These are phyloP conservation scores for Conchocele bisecta DNA, from an alignment of 2,888 invertebrate species.

Conservation along the genomic window DNA sequence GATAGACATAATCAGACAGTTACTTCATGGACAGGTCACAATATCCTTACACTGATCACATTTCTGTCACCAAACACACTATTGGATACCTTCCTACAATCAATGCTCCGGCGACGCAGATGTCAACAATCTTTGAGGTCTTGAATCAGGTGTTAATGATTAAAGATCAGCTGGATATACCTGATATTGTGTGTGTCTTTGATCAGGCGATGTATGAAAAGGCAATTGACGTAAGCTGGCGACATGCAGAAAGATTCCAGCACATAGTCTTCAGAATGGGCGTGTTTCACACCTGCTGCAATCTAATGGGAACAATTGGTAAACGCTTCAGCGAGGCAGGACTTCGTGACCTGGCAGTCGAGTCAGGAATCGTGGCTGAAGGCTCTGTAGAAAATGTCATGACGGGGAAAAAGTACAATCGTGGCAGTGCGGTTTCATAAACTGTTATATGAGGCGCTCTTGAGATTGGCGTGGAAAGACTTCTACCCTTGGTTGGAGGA, in stretches of 20 bases:
- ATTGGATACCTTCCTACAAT: slow-evolving; percentile 20
- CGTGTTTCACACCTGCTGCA: slow-evolving; percentile 30
- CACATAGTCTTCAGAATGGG: too few species aligned
- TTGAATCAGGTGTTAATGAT: too few species aligned
- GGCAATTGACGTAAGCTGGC: slow-evolving; percentile 18
- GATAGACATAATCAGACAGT: neutral
- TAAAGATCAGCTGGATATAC: neutral
- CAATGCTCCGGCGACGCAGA: slow-evolving; percentile 7
- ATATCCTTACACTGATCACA: neutral
- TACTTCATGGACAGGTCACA: too few species aligned
- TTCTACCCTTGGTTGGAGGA: slow-evolving; percentile 8
- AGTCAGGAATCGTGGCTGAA: slow-evolving; percentile 20
- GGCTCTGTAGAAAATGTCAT: slow-evolving; percentile 30
- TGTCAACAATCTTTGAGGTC: neutral
- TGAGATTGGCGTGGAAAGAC: slow-evolving; percentile 13
- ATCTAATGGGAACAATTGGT: slow-evolving; percentile 18
- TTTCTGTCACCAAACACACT: neutral
- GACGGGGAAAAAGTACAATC: slow-evolving; percentile 37
- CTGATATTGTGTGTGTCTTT: slow-evolving; percentile 13
- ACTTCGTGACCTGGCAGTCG: slow-evolving; percentile 7
- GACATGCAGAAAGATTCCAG: too few species aligned
- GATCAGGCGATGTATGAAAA: slow-evolving; percentile 36
- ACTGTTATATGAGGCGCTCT: slow-evolving; percentile 33
- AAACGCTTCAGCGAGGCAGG: slow-evolving; percentile 32
- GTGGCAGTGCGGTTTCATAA: slow-evolving; percentile 42